phyloP scores from a whole-genome alignment of 2,888 invertebrate species.

The Lucinisca nassula region DNA sequence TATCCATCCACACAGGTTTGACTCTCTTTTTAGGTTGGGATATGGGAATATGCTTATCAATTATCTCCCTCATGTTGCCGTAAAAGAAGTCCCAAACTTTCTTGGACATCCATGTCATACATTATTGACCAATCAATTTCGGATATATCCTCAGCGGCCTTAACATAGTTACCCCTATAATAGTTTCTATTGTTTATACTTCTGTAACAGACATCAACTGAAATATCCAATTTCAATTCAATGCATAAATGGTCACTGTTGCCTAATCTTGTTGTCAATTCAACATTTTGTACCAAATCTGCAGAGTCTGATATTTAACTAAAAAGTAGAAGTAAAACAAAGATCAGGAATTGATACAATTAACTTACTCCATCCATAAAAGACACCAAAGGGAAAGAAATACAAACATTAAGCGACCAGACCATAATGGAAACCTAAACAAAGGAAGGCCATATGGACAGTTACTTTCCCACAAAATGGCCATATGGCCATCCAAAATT shows the following conservation, averaged over 20 bases:
- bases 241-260: constrained; percentile 3
- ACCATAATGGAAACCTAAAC: too few relatives aligned
- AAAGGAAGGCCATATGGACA: too few relatives aligned
- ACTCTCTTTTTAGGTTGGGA: background rate
- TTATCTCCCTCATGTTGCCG: background rate
- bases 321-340: too few relatives aligned
- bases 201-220: background rate
- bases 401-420: too few relatives aligned
- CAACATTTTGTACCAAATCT: background rate
- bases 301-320: too few relatives aligned
- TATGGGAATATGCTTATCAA: background rate
- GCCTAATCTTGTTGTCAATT: background rate
- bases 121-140: background rate
- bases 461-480: too few relatives aligned
- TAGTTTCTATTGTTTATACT: constrained; percentile 4
- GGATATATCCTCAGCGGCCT: background rate
- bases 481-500: too few relatives aligned
- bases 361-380: too few relatives aligned
- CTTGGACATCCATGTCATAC: background rate
- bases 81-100: constrained; percentile 6
- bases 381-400: too few relatives aligned
- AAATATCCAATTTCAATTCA: background rate
- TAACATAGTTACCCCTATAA: background rate
- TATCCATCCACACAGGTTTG: background rate
- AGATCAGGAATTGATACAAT: too few relatives aligned